Evolutionary conservation across 2,888 invertebrate species (phyloP).

Genomic region (Erpobdella octoculata): DNA sequence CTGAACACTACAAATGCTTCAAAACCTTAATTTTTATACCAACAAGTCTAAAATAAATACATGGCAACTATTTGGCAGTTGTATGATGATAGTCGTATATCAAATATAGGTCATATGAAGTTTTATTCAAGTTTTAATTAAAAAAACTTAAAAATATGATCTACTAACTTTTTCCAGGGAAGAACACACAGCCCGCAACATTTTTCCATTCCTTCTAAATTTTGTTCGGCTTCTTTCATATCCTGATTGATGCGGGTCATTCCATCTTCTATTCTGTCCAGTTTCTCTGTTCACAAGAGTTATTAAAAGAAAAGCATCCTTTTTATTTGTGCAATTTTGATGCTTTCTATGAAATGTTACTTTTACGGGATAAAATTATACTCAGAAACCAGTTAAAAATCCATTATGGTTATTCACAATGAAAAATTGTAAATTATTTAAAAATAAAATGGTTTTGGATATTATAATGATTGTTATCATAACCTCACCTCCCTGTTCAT

Average conservation of each 20-base stretch:
- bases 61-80: too few relatives aligned
- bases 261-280: slow-evolving; percentile 98
- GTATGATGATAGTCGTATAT: too few relatives aligned
- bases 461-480: slow-evolving; percentile 54
- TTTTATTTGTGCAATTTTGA: not conserved
- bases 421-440: not conserved
- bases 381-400: too few relatives aligned
- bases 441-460: not conserved
- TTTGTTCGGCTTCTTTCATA: slow-evolving; percentile 99
- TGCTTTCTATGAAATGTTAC: not conserved
- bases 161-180: slow-evolving; percentile 93
- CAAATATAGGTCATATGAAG: not conserved
- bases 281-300: slow-evolving; percentile 68
- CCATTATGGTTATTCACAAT: not conserved
- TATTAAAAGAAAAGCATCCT: not conserved
- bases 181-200: slow-evolving; percentile 97
- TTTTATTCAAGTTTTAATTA: too few relatives aligned
- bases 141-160: too few relatives aligned
- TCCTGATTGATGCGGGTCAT: slow-evolving; percentile 99
- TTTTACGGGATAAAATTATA: not conserved
- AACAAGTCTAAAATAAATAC: too few relatives aligned
- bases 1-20: too few relatives aligned
- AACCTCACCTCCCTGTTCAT: slow-evolving; percentile 99
- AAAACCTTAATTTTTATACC: too few relatives aligned
- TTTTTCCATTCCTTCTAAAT: slow-evolving; percentile 98